These are phyloP conservation scores for Araneus ventricosus DNA, from an alignment of 1,140 invertebrate genomes.

Conservation along the genomic window DNA sequence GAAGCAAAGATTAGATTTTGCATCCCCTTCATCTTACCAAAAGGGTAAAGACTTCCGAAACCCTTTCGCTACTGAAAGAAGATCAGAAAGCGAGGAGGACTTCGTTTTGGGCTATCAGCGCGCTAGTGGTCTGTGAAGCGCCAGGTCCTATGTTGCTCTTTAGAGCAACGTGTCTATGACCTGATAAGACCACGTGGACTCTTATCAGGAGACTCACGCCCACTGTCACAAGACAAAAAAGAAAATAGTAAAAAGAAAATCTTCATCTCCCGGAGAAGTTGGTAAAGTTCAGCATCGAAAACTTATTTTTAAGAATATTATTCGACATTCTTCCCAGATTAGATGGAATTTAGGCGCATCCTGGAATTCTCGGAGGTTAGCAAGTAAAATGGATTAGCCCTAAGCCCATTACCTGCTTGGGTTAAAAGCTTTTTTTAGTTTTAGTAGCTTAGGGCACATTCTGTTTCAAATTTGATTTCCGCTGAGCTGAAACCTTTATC, in stretches of 20 bases:
- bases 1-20: background rate
- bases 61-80: constrained; percentile 40
- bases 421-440: constrained; percentile 62
- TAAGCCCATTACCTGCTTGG: constrained; percentile 57
- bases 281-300: constrained; percentile 45
- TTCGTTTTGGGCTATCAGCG: constrained; percentile 70
- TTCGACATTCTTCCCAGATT: constrained; percentile 41
- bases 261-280: constrained; percentile 40
- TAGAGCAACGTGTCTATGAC: constrained; percentile 68
- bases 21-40: background rate
- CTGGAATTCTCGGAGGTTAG: constrained; percentile 27
- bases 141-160: constrained; percentile 42
- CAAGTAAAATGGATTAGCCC: constrained; percentile 57
- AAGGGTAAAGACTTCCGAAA: constrained; percentile 14
- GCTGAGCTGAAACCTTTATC: constrained; percentile 29
- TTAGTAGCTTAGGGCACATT: constrained; percentile 45
- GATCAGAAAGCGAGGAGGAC: background rate
- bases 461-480: constrained; percentile 55
- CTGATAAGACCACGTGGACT: constrained; percentile 70
- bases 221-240: constrained; percentile 59
- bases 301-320: constrained; percentile 67
- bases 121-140: constrained; percentile 65
- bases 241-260: constrained; percentile 11
- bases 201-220: constrained; percentile 66
- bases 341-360: constrained; percentile 39